Conservation (phyloP, 2,888 invertebrate species). For the Drosophila quinaria region DNA sequence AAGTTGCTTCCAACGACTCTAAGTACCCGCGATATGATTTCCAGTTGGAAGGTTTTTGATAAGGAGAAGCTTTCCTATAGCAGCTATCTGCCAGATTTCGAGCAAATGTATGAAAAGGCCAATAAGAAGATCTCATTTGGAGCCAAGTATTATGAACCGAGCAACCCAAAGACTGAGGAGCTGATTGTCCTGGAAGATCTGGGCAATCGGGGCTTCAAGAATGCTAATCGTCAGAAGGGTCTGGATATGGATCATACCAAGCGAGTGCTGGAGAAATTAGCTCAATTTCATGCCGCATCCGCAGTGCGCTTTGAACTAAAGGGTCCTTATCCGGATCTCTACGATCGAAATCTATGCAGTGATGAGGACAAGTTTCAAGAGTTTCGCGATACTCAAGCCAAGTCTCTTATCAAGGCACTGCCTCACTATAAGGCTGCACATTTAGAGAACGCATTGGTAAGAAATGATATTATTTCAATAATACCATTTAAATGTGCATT, state of each 20-base stretch:
- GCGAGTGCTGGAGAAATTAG: slow-evolving; percentile 83
- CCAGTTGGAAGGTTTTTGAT: slow-evolving; percentile 74
- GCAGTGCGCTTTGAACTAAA: slow-evolving; percentile 83
- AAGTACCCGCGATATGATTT: slow-evolving; percentile 57
- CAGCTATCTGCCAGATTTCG: slow-evolving; percentile 77
- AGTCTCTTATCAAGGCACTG: slow-evolving; percentile 49
- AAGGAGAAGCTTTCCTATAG: slow-evolving; percentile 81
- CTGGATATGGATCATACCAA: slow-evolving; percentile 85
- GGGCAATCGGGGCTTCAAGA: slow-evolving; percentile 56
- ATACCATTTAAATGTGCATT: background rate
- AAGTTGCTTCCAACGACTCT: slow-evolving; percentile 66
- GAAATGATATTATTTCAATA: background rate
- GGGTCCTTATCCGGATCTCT: slow-evolving; percentile 71
- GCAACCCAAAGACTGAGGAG: slow-evolving; percentile 31
- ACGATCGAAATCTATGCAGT: slow-evolving; percentile 65
- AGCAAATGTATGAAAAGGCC: slow-evolving; percentile 65
- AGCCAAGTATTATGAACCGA: slow-evolving; percentile 62
- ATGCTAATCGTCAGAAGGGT: slow-evolving; percentile 70
- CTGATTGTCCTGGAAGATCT: slow-evolving; percentile 82
- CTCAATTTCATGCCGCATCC: slow-evolving; percentile 86
- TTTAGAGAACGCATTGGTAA: slow-evolving; percentile 69
- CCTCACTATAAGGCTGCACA: slow-evolving; percentile 51
- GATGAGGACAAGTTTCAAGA: slow-evolving; percentile 56
- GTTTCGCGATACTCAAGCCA: slow-evolving; percentile 51
- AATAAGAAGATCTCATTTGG: slow-evolving; percentile 68